Evolutionary conservation across 2,113 vertebrate species (phyloP).

Genomic region (Coregonus clupeaformis): DNA sequence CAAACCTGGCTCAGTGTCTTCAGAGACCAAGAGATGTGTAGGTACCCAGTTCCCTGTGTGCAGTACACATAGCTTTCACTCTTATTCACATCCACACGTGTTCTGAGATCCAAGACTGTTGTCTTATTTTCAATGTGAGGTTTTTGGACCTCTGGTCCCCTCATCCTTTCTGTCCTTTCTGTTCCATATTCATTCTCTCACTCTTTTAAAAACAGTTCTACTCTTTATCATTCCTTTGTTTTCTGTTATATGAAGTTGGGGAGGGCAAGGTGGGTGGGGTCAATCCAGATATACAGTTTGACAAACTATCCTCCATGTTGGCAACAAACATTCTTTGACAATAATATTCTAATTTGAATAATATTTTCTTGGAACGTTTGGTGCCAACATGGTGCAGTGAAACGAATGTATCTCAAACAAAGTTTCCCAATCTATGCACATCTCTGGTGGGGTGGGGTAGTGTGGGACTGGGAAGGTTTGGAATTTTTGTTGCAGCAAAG

Average conservation of each 20-base stretch:
- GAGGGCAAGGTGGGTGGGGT: background rate
- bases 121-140: background rate
- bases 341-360: background rate
- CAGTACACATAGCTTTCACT: background rate
- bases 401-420: too few species aligned
- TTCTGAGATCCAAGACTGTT: background rate
- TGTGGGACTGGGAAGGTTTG: constrained; percentile 27
- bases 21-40: constrained; percentile 1
- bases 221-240: background rate
- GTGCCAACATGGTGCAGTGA: background rate
- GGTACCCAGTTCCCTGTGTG: background rate
- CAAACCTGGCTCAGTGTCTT: background rate
- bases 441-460: background rate
- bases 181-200: background rate
- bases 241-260: background rate
- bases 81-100: background rate
- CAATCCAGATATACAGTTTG: background rate
- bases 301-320: background rate
- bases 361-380: background rate
- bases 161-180: background rate
- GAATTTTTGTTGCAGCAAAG: constrained; percentile 71
- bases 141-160: background rate
- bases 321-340: too few species aligned
- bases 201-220: background rate
- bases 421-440: background rate